A percentile compares a stretch with the other conserved stretches of the same genome.
Conservation (phyloP, 1,140 invertebrate species). For the Papilio dardanus region DNA sequence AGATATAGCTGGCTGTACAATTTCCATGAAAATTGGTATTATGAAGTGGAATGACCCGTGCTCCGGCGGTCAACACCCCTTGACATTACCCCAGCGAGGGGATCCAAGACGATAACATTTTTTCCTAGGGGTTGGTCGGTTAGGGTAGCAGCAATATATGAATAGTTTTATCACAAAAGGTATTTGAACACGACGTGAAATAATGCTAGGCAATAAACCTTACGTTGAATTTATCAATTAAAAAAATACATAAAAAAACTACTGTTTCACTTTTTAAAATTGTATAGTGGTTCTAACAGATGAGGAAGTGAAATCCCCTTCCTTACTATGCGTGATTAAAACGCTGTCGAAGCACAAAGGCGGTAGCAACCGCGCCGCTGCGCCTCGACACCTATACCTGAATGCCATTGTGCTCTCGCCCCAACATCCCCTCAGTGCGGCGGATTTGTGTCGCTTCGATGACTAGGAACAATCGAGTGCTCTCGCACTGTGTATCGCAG, state of each 20-base stretch:
- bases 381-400: conserved; percentile 4
- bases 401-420: conserved; percentile 2
- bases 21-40: conserved; percentile 33
- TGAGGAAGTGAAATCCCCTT: background rate
- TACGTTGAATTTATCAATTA: background rate
- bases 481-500: background rate
- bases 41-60: conserved; percentile 31
- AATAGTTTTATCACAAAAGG: conserved; percentile 20
- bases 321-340: background rate
- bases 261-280: background rate
- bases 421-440: background rate
- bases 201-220: background rate
- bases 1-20: conserved; percentile 10
- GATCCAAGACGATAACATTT: conserved; percentile 21
- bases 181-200: conserved; percentile 2
- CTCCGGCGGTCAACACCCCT: conserved; percentile 24
- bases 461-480: background rate
- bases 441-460: conserved; percentile 11
- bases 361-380: background rate
- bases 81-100: conserved; percentile 18
- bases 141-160: conserved; percentile 21
- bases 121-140: conserved; percentile 12
- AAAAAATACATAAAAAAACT: too few species aligned
- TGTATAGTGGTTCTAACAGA: background rate
- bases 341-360: conserved; percentile 7